These are phyloP conservation scores for Leucophenga varia DNA, from an alignment of 1,140 invertebrate genomes.

Conservation along the genomic window DNA sequence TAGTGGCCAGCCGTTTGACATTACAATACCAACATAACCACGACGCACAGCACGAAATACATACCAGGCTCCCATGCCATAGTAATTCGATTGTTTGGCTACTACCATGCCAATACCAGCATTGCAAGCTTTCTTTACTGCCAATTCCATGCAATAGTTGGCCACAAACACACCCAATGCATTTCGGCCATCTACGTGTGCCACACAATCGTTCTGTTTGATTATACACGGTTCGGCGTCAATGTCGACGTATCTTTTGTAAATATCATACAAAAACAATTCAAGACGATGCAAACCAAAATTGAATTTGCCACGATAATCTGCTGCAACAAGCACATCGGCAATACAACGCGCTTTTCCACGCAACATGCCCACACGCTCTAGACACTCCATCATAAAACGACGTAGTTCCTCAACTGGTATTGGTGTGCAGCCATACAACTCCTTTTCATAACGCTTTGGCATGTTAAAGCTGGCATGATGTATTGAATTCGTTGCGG, in stretches of 20 bases:
- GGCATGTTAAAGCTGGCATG: slow-evolving; percentile 5
- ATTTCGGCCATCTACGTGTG: slow-evolving; percentile 79
- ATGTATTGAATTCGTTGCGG: too few relatives aligned
- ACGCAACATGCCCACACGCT: slow-evolving; percentile 64
- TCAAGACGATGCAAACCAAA: slow-evolving; percentile 85
- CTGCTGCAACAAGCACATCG: slow-evolving; percentile 76
- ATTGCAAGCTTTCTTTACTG: slow-evolving; percentile 79
- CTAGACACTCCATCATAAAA: slow-evolving; percentile 73
- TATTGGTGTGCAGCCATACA: slow-evolving; percentile 41
- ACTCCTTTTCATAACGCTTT: not conserved
- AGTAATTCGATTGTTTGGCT: slow-evolving; percentile 63
- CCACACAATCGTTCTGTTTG: slow-evolving; percentile 72
- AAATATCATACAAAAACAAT: slow-evolving; percentile 66
- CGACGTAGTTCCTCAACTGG: slow-evolving; percentile 63
- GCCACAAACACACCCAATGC: slow-evolving; percentile 64
- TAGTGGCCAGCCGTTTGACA: slow-evolving; percentile 90
- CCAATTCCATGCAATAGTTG: slow-evolving; percentile 83
- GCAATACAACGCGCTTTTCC: slow-evolving; percentile 69
- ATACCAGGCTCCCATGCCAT: slow-evolving; percentile 81
- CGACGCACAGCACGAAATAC: slow-evolving; percentile 71
- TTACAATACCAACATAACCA: slow-evolving; percentile 79
- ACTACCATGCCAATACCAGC: slow-evolving; percentile 82
- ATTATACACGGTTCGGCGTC: slow-evolving; percentile 64
- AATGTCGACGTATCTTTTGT: slow-evolving; percentile 55
- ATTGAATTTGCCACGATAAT: slow-evolving; percentile 83